A percentile compares a stretch with the other conserved stretches of the same genome.
phyloP scores from a whole-genome alignment of 2,113 vertebrate genomes.

The Alaudala cheleensis region DNA sequence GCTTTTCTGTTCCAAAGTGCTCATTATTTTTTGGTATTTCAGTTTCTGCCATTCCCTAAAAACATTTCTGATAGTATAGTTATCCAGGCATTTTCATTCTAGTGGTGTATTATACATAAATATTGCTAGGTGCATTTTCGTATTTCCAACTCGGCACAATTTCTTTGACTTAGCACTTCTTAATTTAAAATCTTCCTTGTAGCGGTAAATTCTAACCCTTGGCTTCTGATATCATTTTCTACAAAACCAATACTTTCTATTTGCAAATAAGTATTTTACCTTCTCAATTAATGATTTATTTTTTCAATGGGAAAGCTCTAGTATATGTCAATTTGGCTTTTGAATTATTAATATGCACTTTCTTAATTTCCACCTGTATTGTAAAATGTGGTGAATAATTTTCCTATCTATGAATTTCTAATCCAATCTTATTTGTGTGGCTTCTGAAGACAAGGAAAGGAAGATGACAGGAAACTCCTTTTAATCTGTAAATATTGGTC shows the following conservation, averaged over 20 bases:
- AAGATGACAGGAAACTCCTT: neutral
- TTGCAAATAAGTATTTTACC: slow-evolving; percentile 16
- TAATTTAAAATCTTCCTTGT: neutral
- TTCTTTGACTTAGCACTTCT: neutral
- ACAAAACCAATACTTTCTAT: neutral
- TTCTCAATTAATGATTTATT: neutral
- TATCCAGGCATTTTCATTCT: neutral
- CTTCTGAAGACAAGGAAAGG: neutral
- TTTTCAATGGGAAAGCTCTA: neutral
- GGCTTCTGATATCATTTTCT: neutral
- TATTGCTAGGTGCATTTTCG: neutral
- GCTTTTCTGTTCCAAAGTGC: neutral
- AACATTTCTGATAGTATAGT: neutral
- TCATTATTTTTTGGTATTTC: slow-evolving; percentile 21
- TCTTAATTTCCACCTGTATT: neutral
- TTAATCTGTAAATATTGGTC: neutral
- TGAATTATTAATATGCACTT: neutral
- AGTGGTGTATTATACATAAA: neutral
- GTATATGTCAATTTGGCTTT: neutral
- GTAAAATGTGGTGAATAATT: neutral
- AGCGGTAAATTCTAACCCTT: neutral
- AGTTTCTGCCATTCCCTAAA: neutral
- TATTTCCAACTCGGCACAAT: neutral
- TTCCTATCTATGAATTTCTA: neutral
- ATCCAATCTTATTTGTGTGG: neutral